Percentiles rank a stretch among this genome's conserved stretches.
phyloP scores from a whole-genome alignment of 2,797 vertebrate species.

The Phalanger gymnotis region DNA sequence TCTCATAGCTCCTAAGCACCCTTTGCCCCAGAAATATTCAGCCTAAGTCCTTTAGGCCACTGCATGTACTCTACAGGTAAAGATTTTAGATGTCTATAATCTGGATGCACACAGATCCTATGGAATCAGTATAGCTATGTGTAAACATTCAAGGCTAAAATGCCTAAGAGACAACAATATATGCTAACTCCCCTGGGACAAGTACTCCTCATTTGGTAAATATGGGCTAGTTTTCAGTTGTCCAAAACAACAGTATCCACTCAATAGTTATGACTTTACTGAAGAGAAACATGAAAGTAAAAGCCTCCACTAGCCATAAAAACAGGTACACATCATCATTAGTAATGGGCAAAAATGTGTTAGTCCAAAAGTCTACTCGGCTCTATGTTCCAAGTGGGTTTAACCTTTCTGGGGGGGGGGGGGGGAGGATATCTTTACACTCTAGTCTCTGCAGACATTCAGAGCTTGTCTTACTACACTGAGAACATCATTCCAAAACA shows the following conservation, averaged over 20 bases:
- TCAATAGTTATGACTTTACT: conserved; percentile 44
- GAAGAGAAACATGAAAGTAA: not conserved
- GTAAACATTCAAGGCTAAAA: not conserved
- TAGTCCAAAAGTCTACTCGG: conserved; percentile 44
- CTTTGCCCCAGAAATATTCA: not conserved
- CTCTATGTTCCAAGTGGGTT: not conserved
- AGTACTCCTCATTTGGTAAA: not conserved
- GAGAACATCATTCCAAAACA: conserved; percentile 13
- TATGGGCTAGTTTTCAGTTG: not conserved
- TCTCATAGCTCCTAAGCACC: not conserved
- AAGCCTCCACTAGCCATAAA: not conserved
- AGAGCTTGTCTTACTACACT: not conserved
- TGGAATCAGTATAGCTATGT: not conserved
- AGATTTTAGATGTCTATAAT: not conserved
- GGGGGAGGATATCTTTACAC: not conserved
- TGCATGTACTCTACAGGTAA: too few species aligned
- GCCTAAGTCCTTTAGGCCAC: not conserved
- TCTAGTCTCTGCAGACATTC: not conserved
- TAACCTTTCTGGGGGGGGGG: not conserved
- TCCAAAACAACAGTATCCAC: not conserved
- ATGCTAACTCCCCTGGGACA: conserved; percentile 9
- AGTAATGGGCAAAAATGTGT: conserved; percentile 35
- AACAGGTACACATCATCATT: conserved; percentile 13
- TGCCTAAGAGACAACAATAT: conserved; percentile 13
- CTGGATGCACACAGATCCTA: not conserved